Evolutionary conservation across 2,888 invertebrate genomes (phyloP).

Genomic region (Gibbula magus): DNA sequence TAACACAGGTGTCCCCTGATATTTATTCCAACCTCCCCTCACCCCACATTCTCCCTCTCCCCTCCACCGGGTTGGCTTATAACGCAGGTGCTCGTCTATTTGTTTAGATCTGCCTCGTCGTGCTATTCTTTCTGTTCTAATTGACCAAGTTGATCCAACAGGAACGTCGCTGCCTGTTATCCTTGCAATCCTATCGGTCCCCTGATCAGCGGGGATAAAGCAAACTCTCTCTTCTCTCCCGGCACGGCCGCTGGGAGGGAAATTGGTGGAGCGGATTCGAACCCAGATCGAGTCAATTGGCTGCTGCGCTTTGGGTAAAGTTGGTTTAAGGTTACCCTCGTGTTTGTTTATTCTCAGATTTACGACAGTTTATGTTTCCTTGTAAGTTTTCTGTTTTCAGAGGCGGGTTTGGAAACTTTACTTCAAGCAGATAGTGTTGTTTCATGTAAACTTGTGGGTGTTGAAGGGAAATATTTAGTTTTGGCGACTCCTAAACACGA

Average conservation of each 20-base stretch:
- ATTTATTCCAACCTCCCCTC: background rate
- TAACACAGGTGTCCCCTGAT: too few relatives aligned
- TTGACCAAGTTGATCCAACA: constrained; percentile 21
- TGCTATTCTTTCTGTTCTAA: constrained; percentile 12
- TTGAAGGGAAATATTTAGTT: constrained; percentile 7
- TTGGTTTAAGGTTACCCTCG: background rate
- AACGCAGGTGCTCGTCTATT: background rate
- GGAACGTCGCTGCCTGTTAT: constrained; percentile 3
- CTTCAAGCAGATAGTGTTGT: constrained; percentile 1
- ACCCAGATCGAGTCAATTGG: background rate
- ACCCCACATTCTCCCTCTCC: background rate
- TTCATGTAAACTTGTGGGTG: background rate
- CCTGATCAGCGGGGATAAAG: background rate
- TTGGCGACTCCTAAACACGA: background rate
- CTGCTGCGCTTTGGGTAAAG: background rate
- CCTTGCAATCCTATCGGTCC: constrained; percentile 1
- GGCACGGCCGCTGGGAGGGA: background rate
- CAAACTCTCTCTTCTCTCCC: background rate
- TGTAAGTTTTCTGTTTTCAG: constrained; percentile 18
- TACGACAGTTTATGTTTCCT: constrained; percentile 21
- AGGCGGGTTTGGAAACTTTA: background rate
- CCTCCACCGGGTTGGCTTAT: too few relatives aligned
- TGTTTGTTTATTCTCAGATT: constrained; percentile 18
- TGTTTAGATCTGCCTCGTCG: background rate
- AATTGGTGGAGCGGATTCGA: constrained; percentile 2